Evolutionary conservation across 2,113 vertebrate genomes (phyloP), one percentile per base, ranked within the genome.

Genomic region (Salminus brasiliensis): DNA sequence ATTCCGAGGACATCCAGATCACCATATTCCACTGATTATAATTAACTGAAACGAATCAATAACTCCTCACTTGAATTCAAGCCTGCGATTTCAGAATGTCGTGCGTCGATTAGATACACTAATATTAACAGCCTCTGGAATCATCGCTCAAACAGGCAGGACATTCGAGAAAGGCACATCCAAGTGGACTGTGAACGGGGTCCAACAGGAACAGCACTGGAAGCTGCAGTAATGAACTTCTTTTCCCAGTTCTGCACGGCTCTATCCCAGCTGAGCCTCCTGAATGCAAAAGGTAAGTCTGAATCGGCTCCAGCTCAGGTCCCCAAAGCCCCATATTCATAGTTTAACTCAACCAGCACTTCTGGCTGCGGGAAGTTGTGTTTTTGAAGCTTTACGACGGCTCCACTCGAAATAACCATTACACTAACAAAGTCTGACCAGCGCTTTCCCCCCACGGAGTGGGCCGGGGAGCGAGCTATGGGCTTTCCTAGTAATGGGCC

Each of bases 401-500:
- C 69, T 79, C 52, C 62, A 81, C 55, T 72, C 76, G 67, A 81
- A 79, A 83, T 70, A 74, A 76, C 57, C 60, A 79, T 83, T 81
- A 81, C 78, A 66, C 59, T 78, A 72, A 80, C 70, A 72, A 53
- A 75, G 67, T 62, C 72, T 80, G 78, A 80, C 81, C 71, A 72
- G 55, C 45, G 57, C 39, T 57, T 66, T 77, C 79, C 82, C 78
- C 71, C 34, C 41, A 53, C 18, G 77, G 74, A 83, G 68, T 9
- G 60, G 59, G 68, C 59, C 39, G 55, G 68, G 71, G 68, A 72
- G 18, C 18, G 47, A 49, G 47, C 47, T 18, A 49, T 49, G 47
- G 47, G 47, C 43, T 78, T 41, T 62, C 30, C 57, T 79, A 6
- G 16, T 79, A 67, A 68, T 67, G 78, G 72, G 74, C 77, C 78